A percentile compares a stretch with the other conserved stretches of the same genome.
Conservation (phyloP, 2,797 vertebrate genomes). For the Varecia variegata region DNA sequence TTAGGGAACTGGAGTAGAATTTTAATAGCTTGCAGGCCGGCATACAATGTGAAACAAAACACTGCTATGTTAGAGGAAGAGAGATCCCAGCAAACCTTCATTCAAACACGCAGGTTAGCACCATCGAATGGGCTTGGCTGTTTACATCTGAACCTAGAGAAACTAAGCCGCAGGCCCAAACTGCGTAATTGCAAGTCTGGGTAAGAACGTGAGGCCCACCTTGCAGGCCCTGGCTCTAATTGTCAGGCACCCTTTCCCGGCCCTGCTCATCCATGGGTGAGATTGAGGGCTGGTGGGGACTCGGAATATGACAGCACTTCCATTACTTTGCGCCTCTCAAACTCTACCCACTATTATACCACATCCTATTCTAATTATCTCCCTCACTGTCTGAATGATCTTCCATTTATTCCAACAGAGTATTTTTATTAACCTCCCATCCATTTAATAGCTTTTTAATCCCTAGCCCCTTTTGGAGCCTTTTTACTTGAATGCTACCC, state of each 20-base stretch:
- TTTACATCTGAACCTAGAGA: background rate
- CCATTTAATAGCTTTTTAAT: slow-evolving; percentile 56
- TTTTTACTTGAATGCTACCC: background rate
- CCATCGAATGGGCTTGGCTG: background rate
- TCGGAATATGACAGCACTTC: background rate
- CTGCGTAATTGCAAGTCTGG: background rate
- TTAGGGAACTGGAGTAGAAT: background rate
- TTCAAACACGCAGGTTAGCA: background rate
- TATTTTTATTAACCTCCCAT: slow-evolving; percentile 62
- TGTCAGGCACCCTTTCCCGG: background rate
- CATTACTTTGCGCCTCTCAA: background rate
- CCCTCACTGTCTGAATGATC: slow-evolving; percentile 45
- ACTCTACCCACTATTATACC: background rate
- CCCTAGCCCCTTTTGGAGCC: background rate
- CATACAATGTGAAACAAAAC: background rate
- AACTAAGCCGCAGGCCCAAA: background rate
- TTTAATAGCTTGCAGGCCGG: background rate
- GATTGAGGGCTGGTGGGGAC: background rate
- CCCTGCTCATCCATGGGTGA: background rate
- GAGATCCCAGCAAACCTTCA: background rate
- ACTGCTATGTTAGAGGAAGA: background rate
- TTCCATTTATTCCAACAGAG: slow-evolving; percentile 55
- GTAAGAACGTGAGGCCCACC: background rate
- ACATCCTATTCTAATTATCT: slow-evolving; percentile 22
- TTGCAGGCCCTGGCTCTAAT: background rate